Evolutionary conservation across 2,888 invertebrate genomes (phyloP).

Genomic region (Helicoverpa assulta): DNA sequence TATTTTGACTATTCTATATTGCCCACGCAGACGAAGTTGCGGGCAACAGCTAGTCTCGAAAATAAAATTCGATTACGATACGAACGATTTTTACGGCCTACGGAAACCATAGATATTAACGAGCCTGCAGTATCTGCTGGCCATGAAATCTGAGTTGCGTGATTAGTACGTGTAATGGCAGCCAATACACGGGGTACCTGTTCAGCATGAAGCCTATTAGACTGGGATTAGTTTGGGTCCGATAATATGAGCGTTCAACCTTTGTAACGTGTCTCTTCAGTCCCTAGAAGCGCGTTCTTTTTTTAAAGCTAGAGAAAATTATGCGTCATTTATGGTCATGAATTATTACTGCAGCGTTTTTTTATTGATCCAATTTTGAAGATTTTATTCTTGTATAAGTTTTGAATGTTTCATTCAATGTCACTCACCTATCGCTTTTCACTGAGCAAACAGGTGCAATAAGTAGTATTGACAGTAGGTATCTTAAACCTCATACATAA

Average conservation of each 20-base stretch:
- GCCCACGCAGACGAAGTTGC: no score
- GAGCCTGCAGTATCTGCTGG: background rate
- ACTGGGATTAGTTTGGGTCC: conserved; percentile 34
- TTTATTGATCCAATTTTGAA: no score
- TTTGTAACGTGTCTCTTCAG: conserved; percentile 7
- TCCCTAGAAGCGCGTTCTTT: conserved; percentile 1
- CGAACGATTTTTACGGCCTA: conserved; percentile 1
- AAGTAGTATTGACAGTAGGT: no score
- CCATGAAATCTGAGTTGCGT: conserved; percentile 7
- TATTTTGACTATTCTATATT: no score
- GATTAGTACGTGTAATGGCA: conserved; percentile 39
- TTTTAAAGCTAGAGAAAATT: background rate
- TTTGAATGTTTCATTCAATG: no score
- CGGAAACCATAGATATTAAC: background rate
- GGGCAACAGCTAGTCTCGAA: no score
- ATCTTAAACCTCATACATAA: background rate
- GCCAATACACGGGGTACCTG: conserved; percentile 18
- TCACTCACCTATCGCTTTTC: no score
- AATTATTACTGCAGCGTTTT: no score
- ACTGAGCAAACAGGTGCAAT: no score
- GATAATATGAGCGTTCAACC: conserved; percentile 32
- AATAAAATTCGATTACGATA: conserved; percentile 2
- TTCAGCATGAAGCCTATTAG: conserved; percentile 21
- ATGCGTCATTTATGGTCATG: background rate
- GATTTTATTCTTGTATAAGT: no score